phyloP scores from a whole-genome alignment of 2,113 vertebrate species.

The Halichoeres trimaculatus region DNA sequence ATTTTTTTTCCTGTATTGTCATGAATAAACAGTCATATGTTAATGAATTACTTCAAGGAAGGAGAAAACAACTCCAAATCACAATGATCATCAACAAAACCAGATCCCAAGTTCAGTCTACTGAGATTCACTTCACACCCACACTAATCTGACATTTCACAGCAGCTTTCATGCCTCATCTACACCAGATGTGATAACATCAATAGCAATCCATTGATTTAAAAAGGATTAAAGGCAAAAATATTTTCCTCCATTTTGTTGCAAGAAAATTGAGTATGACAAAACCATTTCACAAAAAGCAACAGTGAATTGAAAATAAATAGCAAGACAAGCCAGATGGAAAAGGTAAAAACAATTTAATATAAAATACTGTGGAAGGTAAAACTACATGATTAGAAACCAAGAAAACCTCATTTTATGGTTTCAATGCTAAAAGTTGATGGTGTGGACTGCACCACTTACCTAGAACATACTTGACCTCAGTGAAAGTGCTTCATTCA shows the following conservation, averaged over 20 bases:
- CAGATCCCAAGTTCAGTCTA: too few relatives aligned
- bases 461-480: constrained; percentile 36
- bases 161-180: constrained; percentile 3
- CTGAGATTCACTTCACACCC: background rate
- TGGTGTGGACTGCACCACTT: constrained; percentile 12
- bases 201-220: background rate
- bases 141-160: background rate
- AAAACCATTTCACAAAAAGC: background rate
- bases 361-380: constrained; percentile 48
- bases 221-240: background rate
- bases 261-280: background rate
- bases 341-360: constrained; percentile 47
- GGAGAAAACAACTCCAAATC: too few relatives aligned
- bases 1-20: too few relatives aligned
- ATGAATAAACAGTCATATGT: too few relatives aligned
- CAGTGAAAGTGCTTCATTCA: constrained; percentile 72
- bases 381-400: constrained; percentile 23
- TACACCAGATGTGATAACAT: background rate
- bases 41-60: background rate
- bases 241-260: background rate
- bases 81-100: too few relatives aligned
- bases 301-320: background rate
- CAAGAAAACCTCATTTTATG: constrained; percentile 8
- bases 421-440: constrained; percentile 25
- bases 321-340: background rate